These are phyloP conservation scores for Octodonta nipae DNA, from an alignment of 2,888 invertebrate genomes.

Conservation along the genomic window DNA sequence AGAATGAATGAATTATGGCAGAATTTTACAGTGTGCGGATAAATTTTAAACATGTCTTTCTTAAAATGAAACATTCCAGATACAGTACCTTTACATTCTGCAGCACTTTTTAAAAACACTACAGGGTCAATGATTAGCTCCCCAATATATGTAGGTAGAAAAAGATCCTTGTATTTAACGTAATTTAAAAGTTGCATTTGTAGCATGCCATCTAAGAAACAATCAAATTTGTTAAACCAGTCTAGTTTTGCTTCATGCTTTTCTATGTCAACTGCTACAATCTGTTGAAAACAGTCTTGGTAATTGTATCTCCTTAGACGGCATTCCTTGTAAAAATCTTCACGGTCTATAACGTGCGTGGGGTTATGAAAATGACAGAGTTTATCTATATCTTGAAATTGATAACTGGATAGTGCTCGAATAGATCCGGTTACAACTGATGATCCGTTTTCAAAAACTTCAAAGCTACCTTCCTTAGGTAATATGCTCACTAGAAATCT, in stretches of 20 bases:
- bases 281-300: constrained; percentile 38
- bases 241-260: too few relatives aligned
- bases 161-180: too few relatives aligned
- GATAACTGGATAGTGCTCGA: constrained; percentile 4
- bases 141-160: too few relatives aligned
- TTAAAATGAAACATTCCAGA: too few relatives aligned
- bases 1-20: too few relatives aligned
- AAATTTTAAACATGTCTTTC: too few relatives aligned
- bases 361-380: too few relatives aligned
- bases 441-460: constrained; percentile 43
- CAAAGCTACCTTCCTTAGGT: constrained; percentile 21
- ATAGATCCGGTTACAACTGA: too few relatives aligned
- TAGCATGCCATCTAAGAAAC: constrained; percentile 56
- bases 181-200: constrained; percentile 47
- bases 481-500: constrained; percentile 20
- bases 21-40: too few relatives aligned
- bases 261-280: constrained; percentile 36
- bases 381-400: constrained; percentile 1
- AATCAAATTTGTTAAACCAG: constrained; percentile 52
- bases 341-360: constrained; percentile 9
- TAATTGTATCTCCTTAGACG: constrained; percentile 43
- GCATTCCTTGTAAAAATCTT: constrained; percentile 35
- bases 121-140: constrained; percentile 45
- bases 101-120: too few relatives aligned
- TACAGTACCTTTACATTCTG: too few relatives aligned